phyloP scores from a whole-genome alignment of 2,113 vertebrate genomes.

The Solea solea region DNA sequence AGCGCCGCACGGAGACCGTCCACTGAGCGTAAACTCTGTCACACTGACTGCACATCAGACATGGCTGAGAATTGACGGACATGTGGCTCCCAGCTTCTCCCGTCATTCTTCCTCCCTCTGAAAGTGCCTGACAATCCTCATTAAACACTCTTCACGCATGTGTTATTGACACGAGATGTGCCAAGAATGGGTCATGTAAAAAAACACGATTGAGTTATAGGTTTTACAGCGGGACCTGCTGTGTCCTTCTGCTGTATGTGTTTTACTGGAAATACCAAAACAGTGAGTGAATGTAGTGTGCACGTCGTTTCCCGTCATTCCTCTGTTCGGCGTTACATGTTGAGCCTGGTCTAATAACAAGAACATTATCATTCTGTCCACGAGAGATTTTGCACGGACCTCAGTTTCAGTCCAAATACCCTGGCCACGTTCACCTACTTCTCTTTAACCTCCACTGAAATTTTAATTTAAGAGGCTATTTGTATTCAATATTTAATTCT shows the following conservation, averaged over 20 bases:
- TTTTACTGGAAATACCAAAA: conserved; percentile 7
- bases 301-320: conserved; percentile 15
- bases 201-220: conserved; percentile 52
- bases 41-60: conserved; percentile 74
- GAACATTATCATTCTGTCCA: conserved; percentile 40
- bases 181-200: conserved; percentile 46
- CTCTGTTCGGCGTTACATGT: not conserved
- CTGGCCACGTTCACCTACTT: conserved; percentile 5
- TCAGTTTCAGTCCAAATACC: conserved; percentile 43
- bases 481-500: conserved; percentile 70
- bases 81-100: conserved; percentile 67
- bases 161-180: conserved; percentile 54
- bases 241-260: not conserved
- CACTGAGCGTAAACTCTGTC: conserved; percentile 32
- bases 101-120: conserved; percentile 50
- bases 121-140: conserved; percentile 65
- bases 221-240: conserved; percentile 25
- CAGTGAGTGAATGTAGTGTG: not conserved
- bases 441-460: conserved; percentile 62
- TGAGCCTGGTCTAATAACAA: conserved; percentile 13
- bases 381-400: conserved; percentile 34
- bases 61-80: conserved; percentile 68
- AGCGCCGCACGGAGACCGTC: conserved; percentile 31
- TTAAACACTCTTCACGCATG: conserved; percentile 51
- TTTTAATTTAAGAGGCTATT: conserved; percentile 67